Base-by-base conservation (phyloP, 2,888 invertebrate genomes). In the Eudasyphora cyanicolor region DNA sequence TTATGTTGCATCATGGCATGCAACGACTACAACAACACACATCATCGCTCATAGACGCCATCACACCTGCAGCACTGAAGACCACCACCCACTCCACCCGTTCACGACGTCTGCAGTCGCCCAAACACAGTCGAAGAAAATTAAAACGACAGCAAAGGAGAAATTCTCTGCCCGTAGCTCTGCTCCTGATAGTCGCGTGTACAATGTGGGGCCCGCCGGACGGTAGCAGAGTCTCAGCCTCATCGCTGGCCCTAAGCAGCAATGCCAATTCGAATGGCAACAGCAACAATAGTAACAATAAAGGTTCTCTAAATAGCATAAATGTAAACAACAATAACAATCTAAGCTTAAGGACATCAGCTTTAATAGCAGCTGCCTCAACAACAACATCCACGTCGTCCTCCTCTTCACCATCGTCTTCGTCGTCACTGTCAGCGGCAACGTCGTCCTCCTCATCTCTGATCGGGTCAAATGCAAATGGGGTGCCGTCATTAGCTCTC, bases 1-100 rank as follows among this genome's bases (percentile, higher is more conserved):
- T 91, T 88, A 91, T 92, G 91, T 89, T 90, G 89, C 89, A 90
- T 89, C 89, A 88, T 85, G 88, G 88, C 86, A 87, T 89, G 88
- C 89, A 90, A 87, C 67, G 84, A 86, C 85, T 76, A 82, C 87
- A 86, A 88, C 88, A 86, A 87, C 87, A 8, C 35, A 75, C 76
- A 76, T 14, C 76, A 76, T 14, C 38, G 29, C 84, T 82, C 80
- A 82, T 85, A 86, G 62, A 82, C 86, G 74, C 85, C 69, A 38
- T 67, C 67, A 32, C 64, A 67, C 69, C 85, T 83, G 60, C 82
- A 81, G 71, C 82, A 57, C 84, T 57, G 74, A 69, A 79, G 32
- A 73, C 80, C 62, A 62, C 78, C 29, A n/a, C n/a, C n/a, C n/a
- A n/a, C n/a, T n/a, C n/a, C n/a, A n/a, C n/a, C n/a, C n/a, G n/a